Percentiles rank a stretch among this genome's conserved stretches.
phyloP scores from a whole-genome alignment of 2,888 invertebrate species.

The Spatulosminthurus flaviceps region DNA sequence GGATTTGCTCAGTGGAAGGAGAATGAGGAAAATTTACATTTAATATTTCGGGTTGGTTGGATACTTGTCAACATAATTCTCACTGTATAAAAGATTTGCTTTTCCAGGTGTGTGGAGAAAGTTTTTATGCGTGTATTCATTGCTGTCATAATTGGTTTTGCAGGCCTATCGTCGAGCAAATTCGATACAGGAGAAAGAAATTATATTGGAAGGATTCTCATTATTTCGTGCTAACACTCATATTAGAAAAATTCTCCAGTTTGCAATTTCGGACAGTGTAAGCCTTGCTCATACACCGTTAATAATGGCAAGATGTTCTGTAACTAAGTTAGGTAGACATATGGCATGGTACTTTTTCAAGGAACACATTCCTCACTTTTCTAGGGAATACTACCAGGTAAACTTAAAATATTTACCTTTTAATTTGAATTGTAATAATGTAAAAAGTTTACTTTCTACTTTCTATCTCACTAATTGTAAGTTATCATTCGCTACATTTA shows the following conservation, averaged over 20 bases:
- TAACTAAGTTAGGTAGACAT: constrained; percentile 34
- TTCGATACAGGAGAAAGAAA: constrained; percentile 16
- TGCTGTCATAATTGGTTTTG: too few species aligned
- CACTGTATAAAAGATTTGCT: not conserved
- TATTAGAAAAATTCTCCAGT: constrained; percentile 37
- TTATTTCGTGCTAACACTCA: not conserved
- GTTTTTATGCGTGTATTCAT: too few species aligned
- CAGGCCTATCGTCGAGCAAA: constrained; percentile 28
- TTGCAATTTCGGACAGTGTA: constrained; percentile 8
- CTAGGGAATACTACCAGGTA: constrained; percentile 30
- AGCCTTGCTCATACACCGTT: not conserved
- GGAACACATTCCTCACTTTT: constrained; percentile 24
- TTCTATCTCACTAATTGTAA: too few species aligned
- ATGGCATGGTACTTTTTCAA: constrained; percentile 40
- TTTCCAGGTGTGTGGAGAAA: too few species aligned
- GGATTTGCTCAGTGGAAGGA: constrained; percentile 22
- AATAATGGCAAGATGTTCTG: constrained; percentile 1
- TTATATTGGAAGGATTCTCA: constrained; percentile 23
- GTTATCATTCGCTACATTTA: too few species aligned
- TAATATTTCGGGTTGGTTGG: constrained; percentile 21
- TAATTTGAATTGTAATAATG: too few species aligned
- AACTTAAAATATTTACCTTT: too few species aligned
- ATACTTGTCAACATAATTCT: not conserved
- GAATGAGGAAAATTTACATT: constrained; percentile 27
- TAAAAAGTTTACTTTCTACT: too few species aligned